A percentile compares a stretch with the other conserved stretches of the same genome.
Evolutionary conservation across 2,888 invertebrate genomes (phyloP).

Genomic region (Lithophane leautieri): DNA sequence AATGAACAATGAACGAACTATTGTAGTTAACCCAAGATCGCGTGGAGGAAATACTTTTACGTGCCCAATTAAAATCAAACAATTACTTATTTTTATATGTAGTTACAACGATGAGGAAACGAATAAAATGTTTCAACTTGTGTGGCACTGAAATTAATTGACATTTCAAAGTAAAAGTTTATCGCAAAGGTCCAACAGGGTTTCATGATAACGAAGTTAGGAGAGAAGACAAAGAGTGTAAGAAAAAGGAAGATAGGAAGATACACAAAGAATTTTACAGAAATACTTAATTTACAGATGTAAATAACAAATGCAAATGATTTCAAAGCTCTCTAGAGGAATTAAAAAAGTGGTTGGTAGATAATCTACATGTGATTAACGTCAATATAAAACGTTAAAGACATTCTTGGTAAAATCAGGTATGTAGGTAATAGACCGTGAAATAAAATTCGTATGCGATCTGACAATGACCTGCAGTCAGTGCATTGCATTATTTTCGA

Average conservation of each 20-base stretch:
- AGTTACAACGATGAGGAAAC: constrained; percentile 48
- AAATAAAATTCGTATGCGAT: constrained; percentile 65
- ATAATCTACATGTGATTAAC: not conserved
- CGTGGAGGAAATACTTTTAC: constrained; percentile 56
- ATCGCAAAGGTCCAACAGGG: not conserved
- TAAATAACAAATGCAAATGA: constrained; percentile 3
- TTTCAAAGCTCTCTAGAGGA: not conserved
- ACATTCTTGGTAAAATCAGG: constrained; percentile 43
- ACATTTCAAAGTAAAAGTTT: constrained; percentile 9
- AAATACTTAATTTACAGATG: not conserved
- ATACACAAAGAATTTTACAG: not conserved
- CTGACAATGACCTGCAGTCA: constrained; percentile 77
- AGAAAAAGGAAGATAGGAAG: not conserved
- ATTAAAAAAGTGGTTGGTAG: not conserved
- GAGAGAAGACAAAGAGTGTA: not conserved
- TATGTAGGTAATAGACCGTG: constrained; percentile 75
- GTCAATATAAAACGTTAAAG: constrained; percentile 22
- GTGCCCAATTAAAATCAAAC: constrained; percentile 50
- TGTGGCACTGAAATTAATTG: constrained; percentile 32
- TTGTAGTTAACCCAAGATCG: constrained; percentile 40
- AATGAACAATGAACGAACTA: constrained; percentile 23
- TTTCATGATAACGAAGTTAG: not conserved
- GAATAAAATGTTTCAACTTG: constrained; percentile 19
- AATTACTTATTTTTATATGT: constrained; percentile 43
- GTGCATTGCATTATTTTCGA: constrained; percentile 75